Evolutionary conservation across 2,888 invertebrate species (phyloP), one percentile per base, ranked within the genome.

Genomic region (Isotomurus palustris): DNA sequence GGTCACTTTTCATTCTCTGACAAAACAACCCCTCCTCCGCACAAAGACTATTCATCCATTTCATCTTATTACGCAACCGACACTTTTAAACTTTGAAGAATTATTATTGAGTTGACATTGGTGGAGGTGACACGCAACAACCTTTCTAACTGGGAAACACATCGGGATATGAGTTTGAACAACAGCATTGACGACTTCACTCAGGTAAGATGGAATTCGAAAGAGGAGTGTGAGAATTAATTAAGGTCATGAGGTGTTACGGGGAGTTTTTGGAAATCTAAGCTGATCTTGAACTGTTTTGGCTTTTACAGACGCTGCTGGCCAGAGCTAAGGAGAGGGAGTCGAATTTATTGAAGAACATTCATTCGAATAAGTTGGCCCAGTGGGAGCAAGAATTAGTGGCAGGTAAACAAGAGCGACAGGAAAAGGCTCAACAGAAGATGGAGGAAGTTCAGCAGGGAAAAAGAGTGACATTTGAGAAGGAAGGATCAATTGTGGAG

Each of bases 321-420:
- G 58, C 45, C 36, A 36, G 53, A 28, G 58, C 58, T 32, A 48
- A 38, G 27, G 58, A 53, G 3, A 44, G 58, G 32, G 47, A 47
- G n/a, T 48, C 19, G 48, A 48, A 29, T 19, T 12, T 19, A 27
- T n/a, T 25, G 19, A 48, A 48, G 28, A n/a, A 28, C 19, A 17
- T 28, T 19, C 4, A 35, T 49, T 2, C 36, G 28, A 32, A 10
- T 10, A 32, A 32, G 14, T 14, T 32, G 32, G 8, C 14, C 32
- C 8, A 32, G 32, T 32, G 32, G 32, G 14, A 32, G 32, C 14
- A 14, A 14, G 14, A 10, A 32, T 10, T 10, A 32, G 32, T 32
- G 8, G 32, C 8, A 14, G 14, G 32, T 8, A 32, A 10, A 32
- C 8, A n/a, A n/a, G n/a, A n/a, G 8, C 14, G 32, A 10, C 8